These are phyloP conservation scores for Aspidoscelis tigris DNA, from an alignment of 2,113 vertebrate genomes.

Conservation along the genomic window DNA sequence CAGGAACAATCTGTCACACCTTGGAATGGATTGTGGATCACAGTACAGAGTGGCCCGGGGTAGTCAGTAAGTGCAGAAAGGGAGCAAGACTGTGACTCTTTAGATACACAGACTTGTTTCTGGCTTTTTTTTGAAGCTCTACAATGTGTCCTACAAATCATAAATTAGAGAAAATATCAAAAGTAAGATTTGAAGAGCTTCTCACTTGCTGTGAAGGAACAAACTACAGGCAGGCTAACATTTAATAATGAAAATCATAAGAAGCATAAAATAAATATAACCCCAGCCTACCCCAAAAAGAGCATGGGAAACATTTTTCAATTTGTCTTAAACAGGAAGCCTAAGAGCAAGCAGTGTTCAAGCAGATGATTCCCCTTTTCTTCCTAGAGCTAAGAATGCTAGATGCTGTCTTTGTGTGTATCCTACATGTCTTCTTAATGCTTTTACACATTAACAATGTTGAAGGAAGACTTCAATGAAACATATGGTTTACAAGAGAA, in stretches of 20 bases:
- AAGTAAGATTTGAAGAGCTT: not conserved
- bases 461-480: constrained; percentile 3
- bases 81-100: not conserved
- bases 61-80: no score
- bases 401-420: no score
- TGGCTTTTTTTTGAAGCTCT: not conserved
- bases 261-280: not conserved
- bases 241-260: not conserved
- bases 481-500: constrained; percentile 4
- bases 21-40: no score
- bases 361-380: not conserved
- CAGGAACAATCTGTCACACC: no score
- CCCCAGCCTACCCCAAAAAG: not conserved
- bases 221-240: not conserved
- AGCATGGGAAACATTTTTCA: not conserved
- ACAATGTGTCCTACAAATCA: not conserved
- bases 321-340: not conserved
- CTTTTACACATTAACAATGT: not conserved
- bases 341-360: not conserved
- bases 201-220: not conserved
- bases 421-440: not conserved
- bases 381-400: not conserved
- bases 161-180: not conserved
- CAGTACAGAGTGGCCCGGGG: no score
- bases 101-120: not conserved